Evolutionary conservation across 2,888 invertebrate species (phyloP), one percentile per base, ranked within the genome.

Genomic region (Hydropsyche betteni): DNA sequence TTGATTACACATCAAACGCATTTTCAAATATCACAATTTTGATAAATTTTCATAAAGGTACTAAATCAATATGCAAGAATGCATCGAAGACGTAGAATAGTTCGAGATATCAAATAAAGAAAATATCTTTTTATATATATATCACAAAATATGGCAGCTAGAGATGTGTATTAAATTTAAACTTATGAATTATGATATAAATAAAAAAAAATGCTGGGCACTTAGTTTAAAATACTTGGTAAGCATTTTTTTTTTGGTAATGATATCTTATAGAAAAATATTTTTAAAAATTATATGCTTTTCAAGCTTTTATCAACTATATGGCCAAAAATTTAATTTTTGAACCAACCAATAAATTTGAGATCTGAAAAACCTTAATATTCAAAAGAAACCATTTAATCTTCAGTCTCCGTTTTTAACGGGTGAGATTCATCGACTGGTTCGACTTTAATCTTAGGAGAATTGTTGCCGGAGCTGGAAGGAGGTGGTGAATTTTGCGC

Each of bases 211-310:
- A 58, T 58, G 58, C 24, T 14, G 58, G 24, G 8, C 53, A 53
- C 53, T 12, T 53, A 53, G 53, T 53, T n/a, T 16, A 16, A 58
- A 58, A 58, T 24, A 58, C 24, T 58, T 58, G 14, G 12, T 53
- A 58, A 58, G 14, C 58, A 24, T 58, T 58, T 58, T 53, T 53
- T 53, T 53, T 58, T 58, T 58, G 58, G 16, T 58, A 58, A 58
- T 8, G 16, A 16, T 14, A 14, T 58, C 8, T 6, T 24, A 16
- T 58, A 58, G 58, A 58, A 58, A 58, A 58, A 58, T 58, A 58
- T 7, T 16, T 58, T 24, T 16, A 53, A 53, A 16, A 24, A 58
- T 58, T 58, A 58, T 14, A 58, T 14, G 58, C 58, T 58, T 58
- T 24, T 16, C 16, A 58, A 58, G 58, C 58, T 58, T 24, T 53